Evolutionary conservation across 2,797 vertebrate genomes (phyloP), one percentile per base, ranked within the genome.

Genomic region (Diglossa cyanea): DNA sequence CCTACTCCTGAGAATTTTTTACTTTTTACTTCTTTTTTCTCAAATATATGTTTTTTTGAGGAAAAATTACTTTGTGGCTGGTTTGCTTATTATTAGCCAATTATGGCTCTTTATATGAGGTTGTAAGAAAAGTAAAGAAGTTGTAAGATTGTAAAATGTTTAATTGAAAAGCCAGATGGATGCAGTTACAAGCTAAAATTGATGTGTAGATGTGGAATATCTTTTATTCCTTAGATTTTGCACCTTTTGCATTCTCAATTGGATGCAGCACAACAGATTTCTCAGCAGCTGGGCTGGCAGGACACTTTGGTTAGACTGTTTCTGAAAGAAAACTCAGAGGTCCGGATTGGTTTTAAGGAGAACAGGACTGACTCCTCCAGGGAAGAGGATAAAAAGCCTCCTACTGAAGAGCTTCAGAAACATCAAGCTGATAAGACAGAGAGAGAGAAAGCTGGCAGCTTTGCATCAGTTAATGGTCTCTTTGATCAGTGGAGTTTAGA

Each of bases 261-360:
- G 88, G 99, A 99, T 17, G 98, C 99, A 62, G 99, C 98, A 6
- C 84, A 97, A 53, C 99, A 99, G 94, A 98, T 99, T 93, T 98
- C 98, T 40, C 98, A 97, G 93, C 99, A 99, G 97, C 97, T 98
- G 88, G 99, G 99, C 91, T 99, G 99, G 99, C 99, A 99, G 97
- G 99, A 99, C 96, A 99, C 99, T 11, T 98, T 99, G 51, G 97
- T 99, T 93, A 98, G 98, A 10, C 97, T 99, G 1, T 98, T 98
- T 83, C 94, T 99, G 74, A 98, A 99, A 94, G 96, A 97, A 77
- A 97, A 97, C 63, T 97, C 97, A 6, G 96, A 97, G n/a, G 90
- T 92, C 79, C 91, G 2, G n/a, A 65, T 44, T 61, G 74, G 39
- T 45, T 76, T 93, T 73, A 98, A 95, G 67, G 94, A 96, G 21